Base-by-base conservation (phyloP, 1,140 invertebrate genomes). In the Hylaeus volcanicus region DNA sequence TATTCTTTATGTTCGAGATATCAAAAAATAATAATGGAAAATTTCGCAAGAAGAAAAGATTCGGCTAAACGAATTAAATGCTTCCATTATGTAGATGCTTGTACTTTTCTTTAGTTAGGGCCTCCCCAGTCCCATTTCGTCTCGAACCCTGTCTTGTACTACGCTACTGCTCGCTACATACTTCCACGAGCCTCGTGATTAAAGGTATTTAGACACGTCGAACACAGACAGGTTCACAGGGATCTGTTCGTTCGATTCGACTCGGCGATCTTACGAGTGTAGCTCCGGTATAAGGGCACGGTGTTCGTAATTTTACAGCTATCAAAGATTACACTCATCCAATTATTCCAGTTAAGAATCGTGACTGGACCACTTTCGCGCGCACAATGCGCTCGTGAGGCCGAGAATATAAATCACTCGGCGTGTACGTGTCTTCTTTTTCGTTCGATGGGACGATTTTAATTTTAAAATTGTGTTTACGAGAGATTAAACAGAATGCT, bases 291-390 rank as follows among this genome's bases (percentile, higher is more conserved):
- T 78, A 77, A 71, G 56, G 39, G 0, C 68, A 11, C 63, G 56
- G 45, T 78, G 71, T 72, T 55, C 76, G 26, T 15, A 56, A 78
- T 78, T 78, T 72, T 63, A 78, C 55, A 68, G 58, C 76, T 72
- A 78, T 78, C 68, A 39, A 37, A 61, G 76, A 78, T 78, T 78
- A 78, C 76, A 78, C 45, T 78, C 68, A 78, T 78, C 76, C 76
- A 78, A 78, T 78, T 78, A 78, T 78, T 72, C 68, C 68, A 63
- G 68, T 72, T 72, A 72, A 63, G 48, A 58, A 53, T 63, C 66
- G 66, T 37, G 68, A 71, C 56, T 53, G 75, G 56, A 41, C 45
- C 37, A 64, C 12, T 71, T 5, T 45, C 14, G 15, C 48, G 9
- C 12, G 15, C 9, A 14, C 5, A 11, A 63, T 26, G 5, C 39